A percentile compares a stretch with the other conserved stretches of the same genome.
Conservation (phyloP, 2,888 invertebrate species). For the Spodoptera littoralis region DNA sequence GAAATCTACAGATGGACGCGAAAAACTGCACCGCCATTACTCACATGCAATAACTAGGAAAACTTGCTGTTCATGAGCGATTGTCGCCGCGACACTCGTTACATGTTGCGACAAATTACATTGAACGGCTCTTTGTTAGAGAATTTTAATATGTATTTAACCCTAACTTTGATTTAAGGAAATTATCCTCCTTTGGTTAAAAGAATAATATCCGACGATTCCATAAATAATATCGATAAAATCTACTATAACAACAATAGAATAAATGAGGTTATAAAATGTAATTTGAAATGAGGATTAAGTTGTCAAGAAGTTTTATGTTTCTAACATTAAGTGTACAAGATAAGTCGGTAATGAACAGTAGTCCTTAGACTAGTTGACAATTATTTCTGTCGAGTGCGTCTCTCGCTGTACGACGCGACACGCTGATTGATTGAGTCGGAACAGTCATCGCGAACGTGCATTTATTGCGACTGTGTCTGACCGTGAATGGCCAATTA, state of each 20-base stretch:
- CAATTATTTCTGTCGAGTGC: slow-evolving; percentile 39
- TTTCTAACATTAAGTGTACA: too few species aligned
- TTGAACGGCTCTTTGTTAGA: too few species aligned
- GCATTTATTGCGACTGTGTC: slow-evolving; percentile 11
- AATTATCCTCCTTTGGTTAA: too few species aligned
- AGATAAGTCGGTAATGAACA: slow-evolving; percentile 15
- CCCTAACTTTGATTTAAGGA: too few species aligned
- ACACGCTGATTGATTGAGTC: slow-evolving; percentile 39
- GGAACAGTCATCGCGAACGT: slow-evolving; percentile 7
- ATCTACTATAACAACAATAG: too few species aligned
- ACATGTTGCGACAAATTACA: too few species aligned
- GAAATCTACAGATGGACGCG: slow-evolving; percentile 57
- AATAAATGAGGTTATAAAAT: too few species aligned
- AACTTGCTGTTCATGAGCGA: slow-evolving; percentile 39
- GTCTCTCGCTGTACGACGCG: slow-evolving; percentile 15
- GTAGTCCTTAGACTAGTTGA: slow-evolving; percentile 16
- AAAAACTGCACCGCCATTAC: slow-evolving; percentile 55
- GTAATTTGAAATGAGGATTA: too few species aligned
- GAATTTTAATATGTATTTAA: too few species aligned
- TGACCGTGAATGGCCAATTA: slow-evolving; percentile 25
- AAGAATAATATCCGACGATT: too few species aligned
- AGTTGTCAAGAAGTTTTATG: too few species aligned
- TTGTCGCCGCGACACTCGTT: slow-evolving; percentile 9
- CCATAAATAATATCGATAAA: too few species aligned
- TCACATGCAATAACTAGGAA: slow-evolving; percentile 40